Evolutionary conservation across 2,113 vertebrate genomes (phyloP), one percentile per base, ranked within the genome.

Genomic region (Aspidoscelis tigris): DNA sequence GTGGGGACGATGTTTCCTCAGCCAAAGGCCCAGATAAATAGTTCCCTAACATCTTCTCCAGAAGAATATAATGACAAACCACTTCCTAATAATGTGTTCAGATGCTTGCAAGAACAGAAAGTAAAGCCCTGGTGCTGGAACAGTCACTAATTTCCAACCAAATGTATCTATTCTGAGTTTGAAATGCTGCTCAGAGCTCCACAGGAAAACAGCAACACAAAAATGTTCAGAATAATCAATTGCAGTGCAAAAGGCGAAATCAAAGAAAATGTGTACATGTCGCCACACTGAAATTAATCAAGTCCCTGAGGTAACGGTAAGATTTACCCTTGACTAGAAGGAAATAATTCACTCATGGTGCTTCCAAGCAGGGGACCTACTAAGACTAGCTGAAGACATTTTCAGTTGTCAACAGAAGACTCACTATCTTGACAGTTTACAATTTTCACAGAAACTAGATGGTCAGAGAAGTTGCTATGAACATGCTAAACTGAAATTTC

Each of bases 361-460:
- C 26, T 84, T 70, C 65, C 78, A 86, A 77, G 82, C 58, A 39
- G 16, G 16, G 16, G 66, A 78, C 22, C 55, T 24, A 53, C 68
- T 82, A 44, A 72, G 33, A 0, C 22, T 77, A 64, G 64, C 76
- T 80, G 83, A 81, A 21, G 50, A 76, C 76, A 85, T 84, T 88
- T 76, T 82, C 24, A 77, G 3, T 0, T n/a, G 75, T 88, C 55
- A 85, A 74, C 80, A 74, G 83, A 16, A 39, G 24, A 39, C 33
- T 84, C 39, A 43, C 21, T 2, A 58, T 61, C 50, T 78, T 58
- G 75, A 83, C 68, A 81, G n/a, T 70, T 88, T 75, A 3, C 2
- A 53, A 20, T 22, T 55, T 89, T 85, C 21, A 5, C 22, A 87
- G 65, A 26, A 41, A 82, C 79, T 11, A 78, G 44, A 65, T 65